These are phyloP conservation scores for Elysia chlorotica DNA, from an alignment of 1,140 invertebrate species.

Conservation along the genomic window DNA sequence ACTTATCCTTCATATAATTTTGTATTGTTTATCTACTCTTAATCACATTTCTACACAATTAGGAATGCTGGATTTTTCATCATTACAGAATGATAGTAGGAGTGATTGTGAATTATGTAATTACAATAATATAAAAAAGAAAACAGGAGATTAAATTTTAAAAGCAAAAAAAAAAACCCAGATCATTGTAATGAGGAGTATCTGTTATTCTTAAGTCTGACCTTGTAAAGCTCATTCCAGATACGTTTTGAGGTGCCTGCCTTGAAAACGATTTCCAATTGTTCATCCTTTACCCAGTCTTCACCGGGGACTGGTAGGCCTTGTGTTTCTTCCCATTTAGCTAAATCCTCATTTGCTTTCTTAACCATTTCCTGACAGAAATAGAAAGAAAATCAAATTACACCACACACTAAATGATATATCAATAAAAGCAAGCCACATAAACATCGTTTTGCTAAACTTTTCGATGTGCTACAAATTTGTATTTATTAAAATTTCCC, in stretches of 20 bases:
- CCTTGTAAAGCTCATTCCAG: conserved; percentile 99
- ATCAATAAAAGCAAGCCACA: no score
- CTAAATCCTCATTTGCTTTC: conserved; percentile 64
- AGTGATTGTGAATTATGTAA: no score
- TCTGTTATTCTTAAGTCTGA: conserved; percentile 31
- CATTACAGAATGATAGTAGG: no score
- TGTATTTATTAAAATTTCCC: not conserved
- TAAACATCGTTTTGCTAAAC: not conserved
- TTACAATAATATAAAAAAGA: no score
- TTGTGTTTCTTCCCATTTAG: conserved; percentile 78
- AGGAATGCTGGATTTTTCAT: not conserved
- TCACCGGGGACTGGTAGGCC: conserved; percentile 79
- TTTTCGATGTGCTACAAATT: not conserved
- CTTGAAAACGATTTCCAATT: conserved; percentile 63
- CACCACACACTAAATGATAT: no score
- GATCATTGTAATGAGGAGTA: not conserved
- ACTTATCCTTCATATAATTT: no score
- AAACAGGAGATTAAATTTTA: no score
- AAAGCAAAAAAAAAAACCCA: not conserved
- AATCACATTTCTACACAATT: no score
- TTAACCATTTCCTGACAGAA: conserved; percentile 36
- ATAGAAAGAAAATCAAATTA: no score
- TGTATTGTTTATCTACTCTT: no score
- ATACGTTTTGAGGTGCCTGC: conserved; percentile 94
- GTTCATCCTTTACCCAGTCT: conserved; percentile 54